phyloP scores from a whole-genome alignment of 1,140 invertebrate genomes.

The Drosophila yakuba region DNA sequence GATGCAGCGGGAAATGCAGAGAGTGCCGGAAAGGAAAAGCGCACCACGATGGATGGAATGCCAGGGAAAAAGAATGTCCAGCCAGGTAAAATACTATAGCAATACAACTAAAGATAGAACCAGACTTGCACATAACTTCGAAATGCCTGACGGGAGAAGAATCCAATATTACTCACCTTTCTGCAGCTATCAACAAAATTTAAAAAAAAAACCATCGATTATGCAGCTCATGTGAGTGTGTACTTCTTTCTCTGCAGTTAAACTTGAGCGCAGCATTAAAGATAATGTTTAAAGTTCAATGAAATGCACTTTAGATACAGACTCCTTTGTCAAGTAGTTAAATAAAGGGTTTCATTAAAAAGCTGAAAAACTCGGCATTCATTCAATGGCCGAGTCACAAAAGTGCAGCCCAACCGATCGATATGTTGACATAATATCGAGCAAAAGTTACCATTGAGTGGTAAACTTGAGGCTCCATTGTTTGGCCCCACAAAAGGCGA shows the following conservation, averaged over 20 bases:
- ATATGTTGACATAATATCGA: conserved; percentile 23
- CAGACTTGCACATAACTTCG: not conserved
- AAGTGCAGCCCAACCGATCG: conserved; percentile 8
- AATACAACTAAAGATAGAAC: conserved; percentile 3
- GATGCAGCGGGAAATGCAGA: conserved; percentile 14
- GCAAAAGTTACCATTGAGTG: conserved; percentile 21
- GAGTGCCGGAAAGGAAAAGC: conserved; percentile 37
- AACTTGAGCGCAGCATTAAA: not conserved
- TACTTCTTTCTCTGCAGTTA: not conserved
- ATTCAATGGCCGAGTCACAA: conserved; percentile 6
- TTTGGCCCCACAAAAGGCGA: conserved; percentile 24
- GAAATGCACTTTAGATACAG: not conserved
- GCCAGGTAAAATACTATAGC: conserved; percentile 27
- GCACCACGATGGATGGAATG: conserved; percentile 35
- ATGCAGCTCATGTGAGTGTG: not conserved
- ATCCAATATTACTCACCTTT: conserved; percentile 8
- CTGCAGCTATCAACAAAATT: not conserved
- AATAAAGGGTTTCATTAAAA: not conserved
- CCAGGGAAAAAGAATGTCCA: conserved; percentile 23
- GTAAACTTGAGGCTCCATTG: conserved; percentile 25
- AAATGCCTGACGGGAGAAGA: not conserved
- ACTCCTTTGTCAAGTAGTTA: not conserved
- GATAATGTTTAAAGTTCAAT: not conserved
- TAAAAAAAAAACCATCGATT: not conserved
- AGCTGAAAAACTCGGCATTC: not conserved